Evolutionary conservation across 1,140 invertebrate species (phyloP).

Genomic region (Apocrypta bakeri): DNA sequence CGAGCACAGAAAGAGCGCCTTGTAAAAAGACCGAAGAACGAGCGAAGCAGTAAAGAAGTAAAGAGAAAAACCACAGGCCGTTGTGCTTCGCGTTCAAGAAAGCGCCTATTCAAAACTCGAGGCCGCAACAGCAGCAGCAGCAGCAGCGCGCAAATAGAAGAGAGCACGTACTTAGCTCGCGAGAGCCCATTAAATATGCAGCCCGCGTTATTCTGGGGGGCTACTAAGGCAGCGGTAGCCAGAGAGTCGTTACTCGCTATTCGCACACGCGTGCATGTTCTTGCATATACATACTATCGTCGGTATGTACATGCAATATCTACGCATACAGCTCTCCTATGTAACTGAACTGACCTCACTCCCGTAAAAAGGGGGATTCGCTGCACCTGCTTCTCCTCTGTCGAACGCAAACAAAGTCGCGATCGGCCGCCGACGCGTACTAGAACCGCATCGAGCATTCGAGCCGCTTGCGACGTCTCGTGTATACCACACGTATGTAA

Average conservation of each 20-base stretch:
- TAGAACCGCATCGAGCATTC: too few relatives aligned
- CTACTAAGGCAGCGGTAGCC: constrained; percentile 63
- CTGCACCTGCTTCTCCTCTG: not conserved
- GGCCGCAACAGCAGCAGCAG: constrained; percentile 25
- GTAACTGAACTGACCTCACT: not conserved
- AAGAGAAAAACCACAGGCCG: constrained; percentile 15
- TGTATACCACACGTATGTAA: too few relatives aligned
- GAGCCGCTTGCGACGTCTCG: too few relatives aligned
- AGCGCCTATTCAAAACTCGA: constrained; percentile 8
- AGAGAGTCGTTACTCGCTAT: constrained; percentile 14
- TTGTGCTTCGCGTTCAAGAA: not conserved
- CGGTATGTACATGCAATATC: not conserved
- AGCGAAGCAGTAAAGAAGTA: not conserved
- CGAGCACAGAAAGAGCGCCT: too few relatives aligned
- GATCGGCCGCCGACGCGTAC: too few relatives aligned
- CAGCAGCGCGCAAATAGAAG: constrained; percentile 28
- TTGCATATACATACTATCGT: too few relatives aligned
- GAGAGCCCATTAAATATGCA: constrained; percentile 68
- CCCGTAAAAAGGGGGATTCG: not conserved
- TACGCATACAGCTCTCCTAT: not conserved
- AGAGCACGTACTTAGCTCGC: constrained; percentile 43
- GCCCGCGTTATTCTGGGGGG: constrained; percentile 65
- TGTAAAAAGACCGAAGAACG: not conserved
- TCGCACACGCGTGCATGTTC: not conserved
- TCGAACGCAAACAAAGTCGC: too few relatives aligned